phyloP scores from a whole-genome alignment of 2,888 invertebrate species.

The Macaria liturata region DNA sequence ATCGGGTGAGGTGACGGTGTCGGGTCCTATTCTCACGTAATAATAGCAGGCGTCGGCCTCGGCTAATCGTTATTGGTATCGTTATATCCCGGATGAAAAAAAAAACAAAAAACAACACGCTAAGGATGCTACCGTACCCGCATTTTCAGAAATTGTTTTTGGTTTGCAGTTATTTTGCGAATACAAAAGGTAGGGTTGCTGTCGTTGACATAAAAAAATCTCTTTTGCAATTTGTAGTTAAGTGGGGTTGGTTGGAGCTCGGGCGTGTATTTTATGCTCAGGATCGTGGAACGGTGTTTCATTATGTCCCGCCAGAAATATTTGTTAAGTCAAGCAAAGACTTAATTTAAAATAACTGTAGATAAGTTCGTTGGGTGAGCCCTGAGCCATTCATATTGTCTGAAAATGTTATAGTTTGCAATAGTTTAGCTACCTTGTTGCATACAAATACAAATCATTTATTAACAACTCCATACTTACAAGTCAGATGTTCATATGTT shows the following conservation, averaged over 20 bases:
- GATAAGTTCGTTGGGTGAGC: too few species aligned
- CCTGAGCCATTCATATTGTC: too few species aligned
- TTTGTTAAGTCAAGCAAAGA: too few species aligned
- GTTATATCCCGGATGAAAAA: background rate
- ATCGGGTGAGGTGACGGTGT: too few species aligned
- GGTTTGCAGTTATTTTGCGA: background rate
- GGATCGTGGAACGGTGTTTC: background rate
- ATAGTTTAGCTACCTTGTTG: too few species aligned
- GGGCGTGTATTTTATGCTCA: background rate
- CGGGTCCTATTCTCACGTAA: conserved; percentile 8
- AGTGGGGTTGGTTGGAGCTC: background rate
- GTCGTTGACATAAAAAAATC: background rate
- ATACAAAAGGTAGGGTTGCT: background rate
- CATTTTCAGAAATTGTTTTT: conserved; percentile 14
- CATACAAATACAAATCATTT: too few species aligned
- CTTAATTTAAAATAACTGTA: too few species aligned
- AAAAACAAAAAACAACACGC: background rate
- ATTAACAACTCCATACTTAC: too few species aligned
- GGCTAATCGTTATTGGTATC: conserved; percentile 19
- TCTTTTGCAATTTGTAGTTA: conserved; percentile 5
- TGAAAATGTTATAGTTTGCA: too few species aligned
- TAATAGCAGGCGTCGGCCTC: conserved; percentile 11
- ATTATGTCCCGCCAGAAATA: too few species aligned
- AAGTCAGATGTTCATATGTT: too few species aligned
- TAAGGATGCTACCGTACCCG: background rate